phyloP scores from a whole-genome alignment of 2,888 invertebrate genomes.

The Trisateles emortualis region DNA sequence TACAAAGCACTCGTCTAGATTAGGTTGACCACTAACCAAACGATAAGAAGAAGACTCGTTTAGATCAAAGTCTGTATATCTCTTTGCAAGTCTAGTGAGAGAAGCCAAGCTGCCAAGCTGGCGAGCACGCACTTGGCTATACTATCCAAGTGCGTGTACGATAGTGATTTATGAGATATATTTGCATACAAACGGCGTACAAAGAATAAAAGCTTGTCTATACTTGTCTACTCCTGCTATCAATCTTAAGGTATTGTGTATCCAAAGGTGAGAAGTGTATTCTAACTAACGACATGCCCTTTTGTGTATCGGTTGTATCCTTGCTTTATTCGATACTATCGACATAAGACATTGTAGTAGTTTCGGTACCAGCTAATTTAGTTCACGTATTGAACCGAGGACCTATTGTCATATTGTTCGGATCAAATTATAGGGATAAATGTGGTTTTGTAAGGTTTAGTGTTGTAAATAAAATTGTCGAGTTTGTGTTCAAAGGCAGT shows the following conservation, averaged over 20 bases:
- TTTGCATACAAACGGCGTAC: not conserved
- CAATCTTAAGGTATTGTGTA: slow-evolving; percentile 16
- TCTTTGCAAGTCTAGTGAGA: no score
- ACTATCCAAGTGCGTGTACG: no score
- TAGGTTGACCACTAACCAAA: no score
- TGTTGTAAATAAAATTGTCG: not conserved
- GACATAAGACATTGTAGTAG: slow-evolving; percentile 2
- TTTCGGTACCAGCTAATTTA: slow-evolving; percentile 22
- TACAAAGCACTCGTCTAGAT: no score
- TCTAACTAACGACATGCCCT: slow-evolving; percentile 10
- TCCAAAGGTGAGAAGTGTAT: slow-evolving; percentile 16
- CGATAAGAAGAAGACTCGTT: no score
- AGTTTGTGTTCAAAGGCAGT: not conserved
- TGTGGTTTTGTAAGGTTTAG: not conserved
- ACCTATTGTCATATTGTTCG: not conserved
- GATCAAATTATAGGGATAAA: not conserved
- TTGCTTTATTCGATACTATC: slow-evolving; percentile 22
- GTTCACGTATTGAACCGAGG: slow-evolving; percentile 11
- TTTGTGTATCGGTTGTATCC: slow-evolving; percentile 15
- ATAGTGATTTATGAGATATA: no score
- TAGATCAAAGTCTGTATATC: no score
- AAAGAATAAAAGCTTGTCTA: not conserved
- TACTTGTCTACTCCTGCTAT: not conserved
- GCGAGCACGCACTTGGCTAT: no score
- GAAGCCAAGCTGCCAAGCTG: no score